Percentiles rank a stretch among this genome's conserved stretches.
These are phyloP conservation scores for Ivindomyrus marchei DNA, from an alignment of 2,113 vertebrate species.

Conservation along the genomic window DNA sequence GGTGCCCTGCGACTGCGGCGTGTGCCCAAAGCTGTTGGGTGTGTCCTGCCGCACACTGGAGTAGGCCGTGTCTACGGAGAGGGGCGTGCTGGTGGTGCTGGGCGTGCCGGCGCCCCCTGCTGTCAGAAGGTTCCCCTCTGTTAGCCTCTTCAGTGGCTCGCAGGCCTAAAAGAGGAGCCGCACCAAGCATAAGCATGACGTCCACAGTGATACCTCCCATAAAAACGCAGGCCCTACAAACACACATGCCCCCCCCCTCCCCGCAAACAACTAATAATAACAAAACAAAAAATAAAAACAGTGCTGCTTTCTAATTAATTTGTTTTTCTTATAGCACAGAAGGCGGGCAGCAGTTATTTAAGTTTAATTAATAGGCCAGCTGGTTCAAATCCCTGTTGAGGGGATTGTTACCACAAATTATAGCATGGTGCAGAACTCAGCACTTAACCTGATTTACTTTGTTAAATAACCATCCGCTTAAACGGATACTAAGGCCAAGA, in stretches of 20 bases:
- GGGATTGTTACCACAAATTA: neutral
- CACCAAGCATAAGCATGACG: neutral
- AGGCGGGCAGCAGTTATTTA: neutral
- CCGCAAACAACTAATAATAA: neutral
- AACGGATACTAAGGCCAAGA: neutral
- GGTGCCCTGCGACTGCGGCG: slow-evolving; percentile 80
- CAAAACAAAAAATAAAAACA: neutral
- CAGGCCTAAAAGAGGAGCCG: slow-evolving; percentile 43
- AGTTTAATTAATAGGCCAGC: slow-evolving; percentile 7
- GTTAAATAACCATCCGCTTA: neutral
- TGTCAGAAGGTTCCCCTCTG: slow-evolving; percentile 67
- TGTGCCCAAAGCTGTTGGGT: slow-evolving; percentile 70
- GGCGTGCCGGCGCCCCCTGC: slow-evolving; percentile 67
- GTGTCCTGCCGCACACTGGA: slow-evolving; percentile 91
- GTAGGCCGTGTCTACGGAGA: slow-evolving; percentile 90
- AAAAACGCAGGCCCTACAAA: neutral
- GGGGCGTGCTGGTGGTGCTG: slow-evolving; percentile 78
- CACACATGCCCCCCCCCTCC: neutral
- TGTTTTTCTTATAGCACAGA: neutral
- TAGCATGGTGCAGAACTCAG: neutral
- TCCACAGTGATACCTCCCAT: neutral
- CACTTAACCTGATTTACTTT: slow-evolving; percentile 5
- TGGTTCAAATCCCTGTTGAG: neutral
- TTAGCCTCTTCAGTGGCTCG: slow-evolving; percentile 70
- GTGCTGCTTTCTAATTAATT: neutral